phyloP scores from a whole-genome alignment of 2,888 invertebrate genomes.

The Limnephilus lunatus region DNA sequence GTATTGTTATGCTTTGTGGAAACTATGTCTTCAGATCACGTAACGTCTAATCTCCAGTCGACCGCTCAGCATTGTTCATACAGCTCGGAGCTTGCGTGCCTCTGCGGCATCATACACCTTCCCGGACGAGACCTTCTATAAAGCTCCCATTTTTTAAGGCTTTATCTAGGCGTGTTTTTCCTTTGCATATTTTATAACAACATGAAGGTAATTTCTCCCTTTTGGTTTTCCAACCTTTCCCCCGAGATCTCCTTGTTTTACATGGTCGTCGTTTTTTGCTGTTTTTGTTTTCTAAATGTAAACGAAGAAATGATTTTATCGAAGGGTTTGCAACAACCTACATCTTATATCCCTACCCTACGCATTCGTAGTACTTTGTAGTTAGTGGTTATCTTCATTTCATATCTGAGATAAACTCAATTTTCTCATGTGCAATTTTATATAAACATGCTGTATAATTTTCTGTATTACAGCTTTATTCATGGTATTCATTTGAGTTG shows the following conservation, averaged over 20 bases:
- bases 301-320: constrained; percentile 15
- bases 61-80: neutral
- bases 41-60: neutral
- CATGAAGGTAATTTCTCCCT: constrained; percentile 11
- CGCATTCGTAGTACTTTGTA: neutral
- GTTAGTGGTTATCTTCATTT: neutral
- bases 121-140: neutral
- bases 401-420: neutral
- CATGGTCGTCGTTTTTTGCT: constrained; percentile 38
- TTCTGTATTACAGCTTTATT: neutral
- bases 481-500: neutral
- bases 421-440: neutral
- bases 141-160: neutral
- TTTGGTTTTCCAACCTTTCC: constrained; percentile 52
- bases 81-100: neutral
- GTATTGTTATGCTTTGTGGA: neutral
- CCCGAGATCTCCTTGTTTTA: constrained; percentile 41
- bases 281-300: constrained; percentile 32
- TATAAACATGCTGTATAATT: neutral
- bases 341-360: neutral
- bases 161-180: constrained; percentile 51
- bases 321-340: neutral
- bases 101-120: neutral
- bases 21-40: neutral
- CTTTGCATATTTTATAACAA: constrained; percentile 62